Evolutionary conservation across 1,140 invertebrate genomes (phyloP).

Genomic region (Parasteatoda tepidariorum): DNA sequence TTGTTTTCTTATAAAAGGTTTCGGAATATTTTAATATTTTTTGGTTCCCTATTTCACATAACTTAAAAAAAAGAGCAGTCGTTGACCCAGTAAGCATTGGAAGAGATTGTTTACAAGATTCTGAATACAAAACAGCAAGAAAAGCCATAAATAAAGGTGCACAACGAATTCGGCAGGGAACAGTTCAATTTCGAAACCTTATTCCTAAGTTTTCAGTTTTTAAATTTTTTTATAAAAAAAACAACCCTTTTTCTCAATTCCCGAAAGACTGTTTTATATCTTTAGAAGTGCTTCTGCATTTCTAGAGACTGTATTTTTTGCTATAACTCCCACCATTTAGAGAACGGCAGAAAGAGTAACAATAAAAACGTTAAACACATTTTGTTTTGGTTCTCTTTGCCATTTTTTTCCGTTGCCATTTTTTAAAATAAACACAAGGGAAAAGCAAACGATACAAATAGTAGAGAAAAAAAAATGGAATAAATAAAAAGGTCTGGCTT

Average conservation of each 20-base stretch:
- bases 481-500: constrained; percentile 18
- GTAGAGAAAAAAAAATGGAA: constrained; percentile 23
- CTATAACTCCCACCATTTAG: constrained; percentile 47
- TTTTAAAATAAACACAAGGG: constrained; percentile 38
- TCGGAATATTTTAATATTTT: too few relatives aligned
- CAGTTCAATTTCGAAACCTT: constrained; percentile 51
- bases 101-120: too few relatives aligned
- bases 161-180: constrained; percentile 12
- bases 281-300: constrained; percentile 41
- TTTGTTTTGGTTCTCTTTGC: constrained; percentile 37
- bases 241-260: constrained; percentile 15
- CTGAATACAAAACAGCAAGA: too few relatives aligned
- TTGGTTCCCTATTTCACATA: not conserved
- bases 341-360: constrained; percentile 12
- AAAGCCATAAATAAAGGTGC: not conserved
- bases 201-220: constrained; percentile 44
- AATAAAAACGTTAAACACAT: constrained; percentile 4
- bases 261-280: constrained; percentile 58
- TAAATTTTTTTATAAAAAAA: not conserved
- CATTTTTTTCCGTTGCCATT: constrained; percentile 19
- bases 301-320: constrained; percentile 41
- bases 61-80: not conserved
- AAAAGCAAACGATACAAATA: constrained; percentile 28
- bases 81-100: too few relatives aligned
- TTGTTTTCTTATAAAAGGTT: too few relatives aligned